These are phyloP conservation scores for Oligia strigilis DNA, from an alignment of 2,888 invertebrate genomes.

Conservation along the genomic window DNA sequence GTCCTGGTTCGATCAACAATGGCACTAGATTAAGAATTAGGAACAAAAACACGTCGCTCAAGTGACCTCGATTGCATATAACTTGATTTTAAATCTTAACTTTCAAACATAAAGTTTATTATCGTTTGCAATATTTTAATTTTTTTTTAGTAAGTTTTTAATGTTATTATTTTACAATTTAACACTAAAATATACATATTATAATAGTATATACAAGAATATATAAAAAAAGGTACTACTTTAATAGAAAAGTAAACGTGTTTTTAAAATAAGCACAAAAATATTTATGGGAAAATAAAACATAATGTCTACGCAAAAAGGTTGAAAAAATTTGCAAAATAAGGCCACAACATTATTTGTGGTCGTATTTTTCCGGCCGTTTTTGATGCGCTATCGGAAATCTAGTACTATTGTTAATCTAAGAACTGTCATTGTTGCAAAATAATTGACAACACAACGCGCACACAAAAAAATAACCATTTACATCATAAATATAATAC, in stretches of 20 bases:
- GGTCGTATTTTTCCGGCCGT: neutral
- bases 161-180: too few species aligned
- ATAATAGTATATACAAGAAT: too few species aligned
- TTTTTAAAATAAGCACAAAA: neutral
- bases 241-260: too few species aligned
- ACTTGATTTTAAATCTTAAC: neutral
- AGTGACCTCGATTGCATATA: neutral
- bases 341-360: too few species aligned
- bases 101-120: neutral
- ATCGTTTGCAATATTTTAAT: neutral
- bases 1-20: neutral
- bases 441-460: conserved; percentile 56
- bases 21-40: neutral
- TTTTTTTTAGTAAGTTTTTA: too few species aligned
- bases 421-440: conserved; percentile 42
- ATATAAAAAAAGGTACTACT: too few species aligned
- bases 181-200: too few species aligned
- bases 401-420: neutral
- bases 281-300: neutral
- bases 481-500: conserved; percentile 47
- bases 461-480: conserved; percentile 44
- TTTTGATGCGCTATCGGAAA: neutral
- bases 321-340: too few species aligned
- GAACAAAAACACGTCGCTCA: neutral
- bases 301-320: too few species aligned